Conservation (phyloP, 2,113 vertebrate species). For the Canis aureus region DNA sequence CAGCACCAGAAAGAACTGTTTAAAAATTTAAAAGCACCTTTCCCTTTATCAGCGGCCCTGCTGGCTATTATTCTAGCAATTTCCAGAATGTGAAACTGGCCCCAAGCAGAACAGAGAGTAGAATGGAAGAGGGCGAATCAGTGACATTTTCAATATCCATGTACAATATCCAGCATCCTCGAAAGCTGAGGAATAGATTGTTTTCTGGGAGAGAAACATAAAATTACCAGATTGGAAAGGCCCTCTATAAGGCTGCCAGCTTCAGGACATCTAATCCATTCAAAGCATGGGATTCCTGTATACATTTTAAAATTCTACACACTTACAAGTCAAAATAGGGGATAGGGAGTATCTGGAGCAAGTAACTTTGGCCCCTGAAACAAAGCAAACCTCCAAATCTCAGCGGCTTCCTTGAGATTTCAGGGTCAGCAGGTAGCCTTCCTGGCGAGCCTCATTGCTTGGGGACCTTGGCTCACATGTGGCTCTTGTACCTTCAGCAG, state of each 20-base stretch:
- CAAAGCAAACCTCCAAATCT: not conserved
- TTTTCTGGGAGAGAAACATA: slow-evolving; percentile 35
- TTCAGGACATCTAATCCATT: not conserved
- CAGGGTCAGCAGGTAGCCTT: not conserved
- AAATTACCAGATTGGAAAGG: not conserved
- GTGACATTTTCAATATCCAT: not conserved
- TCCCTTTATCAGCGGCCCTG: not conserved
- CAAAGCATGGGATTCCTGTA: not conserved
- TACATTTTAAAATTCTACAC: not conserved
- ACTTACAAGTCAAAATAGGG: not conserved
- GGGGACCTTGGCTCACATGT: not conserved
- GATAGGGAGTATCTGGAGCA: not conserved
- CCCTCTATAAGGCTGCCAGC: not conserved
- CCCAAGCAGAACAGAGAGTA: not conserved
- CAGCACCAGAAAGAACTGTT: slow-evolving; percentile 6
- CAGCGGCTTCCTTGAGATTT: not conserved
- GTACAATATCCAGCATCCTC: not conserved
- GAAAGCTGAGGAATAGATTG: not conserved
- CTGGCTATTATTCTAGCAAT: slow-evolving; percentile 17
- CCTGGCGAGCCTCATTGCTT: not conserved
- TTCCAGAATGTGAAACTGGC: slow-evolving; percentile 12
- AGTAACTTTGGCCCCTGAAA: not conserved
- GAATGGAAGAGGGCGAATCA: not conserved
- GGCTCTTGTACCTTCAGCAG: not conserved
- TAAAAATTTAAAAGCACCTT: slow-evolving; percentile 63